Evolutionary conservation across 2,113 vertebrate species (phyloP), one percentile per base, ranked within the genome.

Genomic region (Castor canadensis): DNA sequence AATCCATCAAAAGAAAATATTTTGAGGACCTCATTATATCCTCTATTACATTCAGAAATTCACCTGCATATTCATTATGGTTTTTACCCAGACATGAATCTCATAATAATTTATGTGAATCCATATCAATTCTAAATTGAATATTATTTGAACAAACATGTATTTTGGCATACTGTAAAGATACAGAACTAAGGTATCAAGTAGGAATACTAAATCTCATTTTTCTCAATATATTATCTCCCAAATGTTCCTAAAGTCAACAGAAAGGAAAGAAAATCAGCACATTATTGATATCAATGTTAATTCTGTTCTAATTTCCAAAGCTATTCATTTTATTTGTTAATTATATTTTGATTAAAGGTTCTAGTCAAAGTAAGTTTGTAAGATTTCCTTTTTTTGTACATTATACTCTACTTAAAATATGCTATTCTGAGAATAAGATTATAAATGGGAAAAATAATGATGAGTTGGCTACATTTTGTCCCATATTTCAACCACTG

Each of bases 241-340:
- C 4, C 56, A 96, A 91, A 72, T 90, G 22, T 67, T 84, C 3
- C 72, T 76, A 90, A 93, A 90, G 40, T 91, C 47, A 92, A 80
- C 11, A 89, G 73, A 75, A 95, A 89, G 40, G 30, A 90, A 96
- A 86, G 73, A 85, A 16, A 89, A 95, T 82, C 54, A 94, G 6
- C n/a, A 84, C 12, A 67, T 69, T 95, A 69, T 19, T 93, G 16
- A 49, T 60, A 72, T 67, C 84, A 47, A 76, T 69, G 11, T 81
- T 96, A 89, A 93, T 80, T 90, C 72, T 92, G 12, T 86, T 67
- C 47, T 56, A 49, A 85, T 93, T 95, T 96, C n/a, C 72, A 95
- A 89, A 89, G 45, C 24, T 93, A 69, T 69, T 80, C 11, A 87
- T 64, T 89, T 69, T 91, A 79, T 76, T 93, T 73, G 4, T 89